Evolutionary conservation across 2,113 vertebrate genomes (phyloP).

Genomic region (Sinocyclocheilus maitianheensis): DNA sequence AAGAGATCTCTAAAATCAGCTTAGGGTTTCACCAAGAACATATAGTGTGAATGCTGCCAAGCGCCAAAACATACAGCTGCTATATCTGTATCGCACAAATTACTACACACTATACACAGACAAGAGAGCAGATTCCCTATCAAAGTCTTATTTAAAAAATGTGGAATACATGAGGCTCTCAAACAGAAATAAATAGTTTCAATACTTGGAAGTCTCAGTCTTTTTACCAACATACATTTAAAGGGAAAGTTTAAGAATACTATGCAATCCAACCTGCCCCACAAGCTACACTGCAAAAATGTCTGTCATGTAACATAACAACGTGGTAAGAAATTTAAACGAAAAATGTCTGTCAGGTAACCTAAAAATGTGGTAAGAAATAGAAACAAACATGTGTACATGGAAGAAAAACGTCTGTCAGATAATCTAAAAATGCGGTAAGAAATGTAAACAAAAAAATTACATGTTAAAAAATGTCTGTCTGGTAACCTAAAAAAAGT

Average conservation of each 20-base stretch:
- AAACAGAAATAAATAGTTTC: neutral
- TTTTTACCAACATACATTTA: neutral
- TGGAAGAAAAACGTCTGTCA: neutral
- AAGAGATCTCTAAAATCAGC: neutral
- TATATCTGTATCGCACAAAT: neutral
- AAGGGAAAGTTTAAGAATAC: neutral
- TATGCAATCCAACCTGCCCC: neutral
- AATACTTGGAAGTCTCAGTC: neutral
- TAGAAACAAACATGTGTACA: too few relatives aligned
- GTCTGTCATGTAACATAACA: neutral
- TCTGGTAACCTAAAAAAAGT: neutral
- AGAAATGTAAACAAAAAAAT: neutral
- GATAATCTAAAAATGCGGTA: neutral
- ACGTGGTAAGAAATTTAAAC: too few relatives aligned
- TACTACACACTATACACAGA: neutral
- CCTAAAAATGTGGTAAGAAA: neutral
- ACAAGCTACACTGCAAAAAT: neutral
- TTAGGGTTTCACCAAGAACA: neutral
- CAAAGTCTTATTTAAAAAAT: neutral
- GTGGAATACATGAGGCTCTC: neutral
- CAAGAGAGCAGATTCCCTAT: neutral
- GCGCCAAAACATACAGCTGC: neutral
- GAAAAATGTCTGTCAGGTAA: neutral
- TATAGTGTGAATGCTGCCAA: neutral
- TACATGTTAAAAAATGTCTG: too few relatives aligned